Evolutionary conservation across 1,140 invertebrate species (phyloP).

Genomic region (Micrasema minimum): DNA sequence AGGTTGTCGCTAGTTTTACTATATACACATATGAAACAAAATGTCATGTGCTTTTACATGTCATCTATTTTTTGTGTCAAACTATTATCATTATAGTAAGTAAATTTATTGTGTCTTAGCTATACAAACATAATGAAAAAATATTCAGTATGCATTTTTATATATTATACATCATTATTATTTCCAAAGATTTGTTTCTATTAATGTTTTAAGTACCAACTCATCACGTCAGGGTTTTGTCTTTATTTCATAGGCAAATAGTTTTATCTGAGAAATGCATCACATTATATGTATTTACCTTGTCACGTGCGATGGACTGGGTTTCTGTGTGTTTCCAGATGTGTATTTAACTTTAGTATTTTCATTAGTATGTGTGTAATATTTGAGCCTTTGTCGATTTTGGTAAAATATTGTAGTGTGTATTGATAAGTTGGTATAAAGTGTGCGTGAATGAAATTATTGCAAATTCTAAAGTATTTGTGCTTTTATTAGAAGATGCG

Average conservation of each 20-base stretch:
- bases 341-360: slow-evolving; percentile 51
- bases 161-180: slow-evolving; percentile 50
- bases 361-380: slow-evolving; percentile 50
- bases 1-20: slow-evolving; percentile 54
- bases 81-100: slow-evolving; percentile 53
- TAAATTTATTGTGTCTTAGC: slow-evolving; percentile 55
- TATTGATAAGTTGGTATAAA: slow-evolving; percentile 41
- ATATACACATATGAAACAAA: slow-evolving; percentile 54
- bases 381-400: slow-evolving; percentile 51
- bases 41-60: slow-evolving; percentile 56
- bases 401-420: slow-evolving; percentile 37
- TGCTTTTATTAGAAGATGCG: slow-evolving; percentile 35
- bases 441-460: slow-evolving; percentile 30
- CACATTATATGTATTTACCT: not conserved
- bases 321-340: slow-evolving; percentile 43
- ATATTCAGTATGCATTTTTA: slow-evolving; percentile 53
- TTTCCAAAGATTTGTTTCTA: slow-evolving; percentile 54
- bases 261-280: slow-evolving; percentile 22
- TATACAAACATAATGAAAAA: slow-evolving; percentile 49
- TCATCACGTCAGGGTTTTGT: slow-evolving; percentile 52
- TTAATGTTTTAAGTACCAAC: slow-evolving; percentile 51
- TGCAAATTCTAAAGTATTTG: slow-evolving; percentile 51
- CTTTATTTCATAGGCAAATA: slow-evolving; percentile 45
- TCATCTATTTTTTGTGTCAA: slow-evolving; percentile 55
- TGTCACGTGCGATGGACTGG: slow-evolving; percentile 17